Evolutionary conservation across 2,888 invertebrate species (phyloP).

Genomic region (Pimpla rufipes): DNA sequence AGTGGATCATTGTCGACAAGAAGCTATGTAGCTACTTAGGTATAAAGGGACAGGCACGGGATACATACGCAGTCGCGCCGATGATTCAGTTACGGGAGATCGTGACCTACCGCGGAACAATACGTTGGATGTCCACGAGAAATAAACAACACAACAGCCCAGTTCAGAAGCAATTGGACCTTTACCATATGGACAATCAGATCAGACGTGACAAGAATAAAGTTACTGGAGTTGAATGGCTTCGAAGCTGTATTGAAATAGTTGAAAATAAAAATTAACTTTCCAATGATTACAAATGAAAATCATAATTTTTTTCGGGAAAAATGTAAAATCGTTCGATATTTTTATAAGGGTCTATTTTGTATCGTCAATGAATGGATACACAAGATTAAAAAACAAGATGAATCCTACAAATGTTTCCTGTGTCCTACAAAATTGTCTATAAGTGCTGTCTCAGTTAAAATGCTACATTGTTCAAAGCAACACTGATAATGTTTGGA

Average conservation of each 20-base stretch:
- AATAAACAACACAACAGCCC: slow-evolving; percentile 14
- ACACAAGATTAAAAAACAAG: too few species aligned
- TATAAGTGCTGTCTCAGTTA: too few species aligned
- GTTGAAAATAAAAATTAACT: too few species aligned
- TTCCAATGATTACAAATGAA: too few species aligned
- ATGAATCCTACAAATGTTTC: too few species aligned
- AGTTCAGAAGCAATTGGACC: slow-evolving; percentile 18
- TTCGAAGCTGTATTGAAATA: background rate
- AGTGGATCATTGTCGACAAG: slow-evolving; percentile 19
- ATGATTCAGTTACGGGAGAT: slow-evolving; percentile 29
- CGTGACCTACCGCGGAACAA: slow-evolving; percentile 22
- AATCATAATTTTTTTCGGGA: too few species aligned
- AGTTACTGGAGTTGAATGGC: background rate
- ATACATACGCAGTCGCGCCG: background rate
- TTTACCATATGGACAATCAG: background rate
- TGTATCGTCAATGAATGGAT: too few species aligned
- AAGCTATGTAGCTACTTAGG: background rate
- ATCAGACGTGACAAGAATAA: background rate
- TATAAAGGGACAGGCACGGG: background rate
- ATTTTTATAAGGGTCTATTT: too few species aligned
- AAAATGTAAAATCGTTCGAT: too few species aligned
- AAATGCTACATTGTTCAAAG: too few species aligned
- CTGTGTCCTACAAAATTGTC: too few species aligned
- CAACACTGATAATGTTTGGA: too few species aligned
- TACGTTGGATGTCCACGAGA: slow-evolving; percentile 3